Evolutionary conservation across 1,140 invertebrate genomes (phyloP).

Genomic region (Meloidogyne hapla): DNA sequence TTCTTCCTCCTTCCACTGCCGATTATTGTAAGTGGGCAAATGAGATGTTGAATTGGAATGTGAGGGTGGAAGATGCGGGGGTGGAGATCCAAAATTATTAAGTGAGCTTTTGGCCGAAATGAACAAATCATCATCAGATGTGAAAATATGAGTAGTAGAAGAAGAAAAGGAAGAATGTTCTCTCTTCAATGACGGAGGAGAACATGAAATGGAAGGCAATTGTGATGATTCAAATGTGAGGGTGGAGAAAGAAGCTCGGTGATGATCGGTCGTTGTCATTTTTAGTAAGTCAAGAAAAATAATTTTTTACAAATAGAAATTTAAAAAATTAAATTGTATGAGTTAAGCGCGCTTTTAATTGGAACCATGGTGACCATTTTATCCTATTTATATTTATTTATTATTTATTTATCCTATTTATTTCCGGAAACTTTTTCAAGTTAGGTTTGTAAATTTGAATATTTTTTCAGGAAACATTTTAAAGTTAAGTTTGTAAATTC

Average conservation of each 20-base stretch:
- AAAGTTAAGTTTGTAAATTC: too few species aligned
- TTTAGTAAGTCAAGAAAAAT: background rate
- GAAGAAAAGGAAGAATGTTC: background rate
- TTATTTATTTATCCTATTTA: too few species aligned
- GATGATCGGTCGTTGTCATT: background rate
- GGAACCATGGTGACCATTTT: too few species aligned
- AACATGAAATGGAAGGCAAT: background rate
- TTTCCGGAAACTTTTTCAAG: too few species aligned
- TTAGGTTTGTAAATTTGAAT: too few species aligned
- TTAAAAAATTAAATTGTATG: background rate
- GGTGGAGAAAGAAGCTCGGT: background rate
- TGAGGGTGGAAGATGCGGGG: background rate
- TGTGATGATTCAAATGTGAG: conserved; percentile 2
- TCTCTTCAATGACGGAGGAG: background rate
- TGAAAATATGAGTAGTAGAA: background rate
- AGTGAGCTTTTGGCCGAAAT: background rate
- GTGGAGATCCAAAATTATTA: conserved; percentile 3
- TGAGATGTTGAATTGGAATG: conserved; percentile 1
- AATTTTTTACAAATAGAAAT: background rate
- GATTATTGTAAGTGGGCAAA: background rate
- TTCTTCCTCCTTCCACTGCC: background rate
- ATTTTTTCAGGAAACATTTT: too few species aligned
- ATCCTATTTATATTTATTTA: too few species aligned
- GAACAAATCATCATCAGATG: conserved; percentile 2
- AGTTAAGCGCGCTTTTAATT: too few species aligned